phyloP scores from a whole-genome alignment of 2,797 vertebrate genomes.

The Graptemys geographica region DNA sequence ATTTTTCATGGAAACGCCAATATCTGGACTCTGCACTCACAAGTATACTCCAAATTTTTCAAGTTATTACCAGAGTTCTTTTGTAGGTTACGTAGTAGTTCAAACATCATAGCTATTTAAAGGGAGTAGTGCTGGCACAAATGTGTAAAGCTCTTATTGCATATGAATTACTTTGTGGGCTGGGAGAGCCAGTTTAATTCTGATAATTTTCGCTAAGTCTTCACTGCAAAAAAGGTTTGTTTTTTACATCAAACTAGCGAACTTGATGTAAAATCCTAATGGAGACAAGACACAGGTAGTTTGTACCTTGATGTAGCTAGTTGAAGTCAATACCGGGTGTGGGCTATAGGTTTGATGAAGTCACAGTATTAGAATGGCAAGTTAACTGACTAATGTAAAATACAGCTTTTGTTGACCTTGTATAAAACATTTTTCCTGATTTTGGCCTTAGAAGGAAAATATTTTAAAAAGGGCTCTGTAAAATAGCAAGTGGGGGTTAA shows the following conservation, averaged over 20 bases:
- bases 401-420: background rate
- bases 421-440: background rate
- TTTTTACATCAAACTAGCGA: background rate
- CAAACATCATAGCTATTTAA: background rate
- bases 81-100: background rate
- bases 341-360: background rate
- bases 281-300: background rate
- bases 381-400: background rate
- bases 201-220: background rate
- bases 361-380: background rate
- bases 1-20: background rate
- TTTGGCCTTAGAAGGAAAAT: accelerated
- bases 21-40: background rate
- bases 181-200: background rate
- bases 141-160: background rate
- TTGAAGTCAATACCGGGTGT: background rate
- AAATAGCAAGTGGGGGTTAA: background rate
- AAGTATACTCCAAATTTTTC: background rate
- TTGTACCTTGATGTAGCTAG: background rate
- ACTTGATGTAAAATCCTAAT: background rate
- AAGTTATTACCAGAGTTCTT: background rate
- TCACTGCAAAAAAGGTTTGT: background rate
- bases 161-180: background rate
- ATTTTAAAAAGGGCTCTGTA: background rate
- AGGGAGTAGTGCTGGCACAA: background rate